A percentile compares a stretch with the other conserved stretches of the same genome.
Conservation (phyloP, 2,888 invertebrate genomes). For the Tiliacea aurago region DNA sequence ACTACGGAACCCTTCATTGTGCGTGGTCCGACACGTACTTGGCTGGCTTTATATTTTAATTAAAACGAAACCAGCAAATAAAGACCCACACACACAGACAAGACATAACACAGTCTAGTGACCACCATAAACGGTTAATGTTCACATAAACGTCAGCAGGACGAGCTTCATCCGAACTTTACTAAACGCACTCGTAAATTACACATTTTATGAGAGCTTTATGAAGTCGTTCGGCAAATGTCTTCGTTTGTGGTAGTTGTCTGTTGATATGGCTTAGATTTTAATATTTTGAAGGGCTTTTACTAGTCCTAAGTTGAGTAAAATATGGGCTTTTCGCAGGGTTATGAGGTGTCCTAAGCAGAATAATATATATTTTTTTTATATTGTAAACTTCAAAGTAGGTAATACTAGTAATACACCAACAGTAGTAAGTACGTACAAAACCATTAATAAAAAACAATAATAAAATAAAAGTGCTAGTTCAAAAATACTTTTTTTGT, state of each 20-base stretch:
- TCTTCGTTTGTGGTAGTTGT: slow-evolving; percentile 55
- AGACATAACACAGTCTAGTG: slow-evolving; percentile 50
- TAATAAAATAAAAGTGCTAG: no score
- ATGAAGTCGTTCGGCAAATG: slow-evolving; percentile 64
- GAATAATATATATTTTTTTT: not conserved
- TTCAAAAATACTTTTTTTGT: no score
- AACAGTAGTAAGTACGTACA: no score
- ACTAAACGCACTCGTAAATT: slow-evolving; percentile 65
- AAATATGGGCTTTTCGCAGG: not conserved
- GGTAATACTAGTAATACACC: not conserved
- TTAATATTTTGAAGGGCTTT: slow-evolving; percentile 29
- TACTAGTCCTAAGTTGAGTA: not conserved
- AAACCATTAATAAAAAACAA: no score
- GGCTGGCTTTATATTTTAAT: slow-evolving; percentile 7
- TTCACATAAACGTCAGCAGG: slow-evolving; percentile 61
- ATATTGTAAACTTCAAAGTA: not conserved
- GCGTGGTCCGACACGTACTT: no score
- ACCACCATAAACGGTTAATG: slow-evolving; percentile 66
- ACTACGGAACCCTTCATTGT: no score
- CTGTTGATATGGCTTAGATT: slow-evolving; percentile 31
- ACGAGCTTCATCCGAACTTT: slow-evolving; percentile 56
- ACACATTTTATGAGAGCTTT: slow-evolving; percentile 61
- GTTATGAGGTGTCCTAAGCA: not conserved
- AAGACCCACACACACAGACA: slow-evolving; percentile 39
- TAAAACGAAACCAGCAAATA: slow-evolving; percentile 23